Base-by-base conservation (phyloP, 2,888 invertebrate genomes). In the Choristoneura rosaceana region DNA sequence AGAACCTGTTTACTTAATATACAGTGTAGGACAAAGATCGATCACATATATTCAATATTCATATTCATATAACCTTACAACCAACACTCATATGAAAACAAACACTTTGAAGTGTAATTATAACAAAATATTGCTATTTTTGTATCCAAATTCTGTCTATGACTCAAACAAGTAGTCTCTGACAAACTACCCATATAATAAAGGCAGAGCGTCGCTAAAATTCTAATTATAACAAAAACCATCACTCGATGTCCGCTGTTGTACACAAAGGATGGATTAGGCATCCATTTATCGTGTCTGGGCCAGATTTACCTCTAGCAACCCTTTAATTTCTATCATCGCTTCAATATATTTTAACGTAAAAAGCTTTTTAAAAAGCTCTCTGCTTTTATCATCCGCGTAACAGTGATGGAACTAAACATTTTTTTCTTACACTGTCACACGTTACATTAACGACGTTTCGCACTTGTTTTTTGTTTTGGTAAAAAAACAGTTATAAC, bases 281-380 rank as follows among this genome's bases (percentile, higher is more conserved):
- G 38, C 47, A 62, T 73, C 68, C 76, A 78, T 81, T 38, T 76
- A 78, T 76, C 67, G 76, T 78, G 77, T 74, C 69, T 79, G 77
- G 79, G 77, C 75, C 78, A 77, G 79, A 78, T 81, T 79, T 79
- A 79, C 75, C 75, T 69, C 75, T 61, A 25, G 71, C 76, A 76
- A 77, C 80, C 81, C 76, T 78, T 80, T 79, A 75, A 78, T 78
- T 80, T 75, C 70, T 65, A 78, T 79, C 79, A 79, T 74, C 73
- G 74, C 74, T 71, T 76, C 64, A 65, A 74, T 69, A 71, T 70
- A 70, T 74, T 62, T 71, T 69, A 59, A 73, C 50, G 69, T 73
- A 64, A 69, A 68, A 71, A 67, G 66, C 66, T 61, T 61, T 65
- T 71, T 66, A 66, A 64, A 47, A 64, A 55, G 62, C 58, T 50